Base-by-base conservation (phyloP, 2,888 invertebrate species). In the Pinctada fucata region DNA sequence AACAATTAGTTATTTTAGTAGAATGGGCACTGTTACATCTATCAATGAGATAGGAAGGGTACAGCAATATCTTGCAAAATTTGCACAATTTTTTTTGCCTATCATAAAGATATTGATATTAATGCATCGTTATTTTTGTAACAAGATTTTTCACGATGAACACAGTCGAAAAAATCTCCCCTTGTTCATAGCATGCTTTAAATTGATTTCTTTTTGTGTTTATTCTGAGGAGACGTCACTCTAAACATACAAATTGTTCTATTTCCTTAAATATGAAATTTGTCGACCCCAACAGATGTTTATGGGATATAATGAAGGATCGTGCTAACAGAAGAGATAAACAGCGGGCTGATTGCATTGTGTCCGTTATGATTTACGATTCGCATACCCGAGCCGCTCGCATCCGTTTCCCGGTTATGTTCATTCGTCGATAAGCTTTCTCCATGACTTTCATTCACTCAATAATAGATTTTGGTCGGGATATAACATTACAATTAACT, bases 401-500 rank as follows among this genome's bases (percentile, higher is more conserved):
- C 72, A 64, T 63, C 52, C 51, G 79, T 79, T 76, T 76, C 79
- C 76, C 69, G 76, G 79, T 65, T 70, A 79, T 75, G 68, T 64
- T 72, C 63, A 73, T 51, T 67, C 67, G 63, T 70, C 79, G 79
- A 79, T 79, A 79, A 79, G 76, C 66, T 50, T 72, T 76, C 73
- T 66, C 73, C 69, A 68, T 72, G 70, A 64, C 74, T 79, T 79
- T 79, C 76, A 79, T 79, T 79, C 50, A 76, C 79, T 79, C 73
- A 49, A 69, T 70, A 76, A 79, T 79, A 79, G 73, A 76, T 79
- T 72, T 69, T 51, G 64, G 69, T 48, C 64, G 71, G 72, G 73
- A 76, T 81, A 83, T 84, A 83, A 82, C 80, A 80, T 74, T 76
- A 83, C 82, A 81, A 83, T 83, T 81, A 81, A 83, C 83, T 83